These are phyloP conservation scores for Sinocyclocheilus anshuiensis DNA, from an alignment of 2,113 vertebrate genomes.

Conservation along the genomic window DNA sequence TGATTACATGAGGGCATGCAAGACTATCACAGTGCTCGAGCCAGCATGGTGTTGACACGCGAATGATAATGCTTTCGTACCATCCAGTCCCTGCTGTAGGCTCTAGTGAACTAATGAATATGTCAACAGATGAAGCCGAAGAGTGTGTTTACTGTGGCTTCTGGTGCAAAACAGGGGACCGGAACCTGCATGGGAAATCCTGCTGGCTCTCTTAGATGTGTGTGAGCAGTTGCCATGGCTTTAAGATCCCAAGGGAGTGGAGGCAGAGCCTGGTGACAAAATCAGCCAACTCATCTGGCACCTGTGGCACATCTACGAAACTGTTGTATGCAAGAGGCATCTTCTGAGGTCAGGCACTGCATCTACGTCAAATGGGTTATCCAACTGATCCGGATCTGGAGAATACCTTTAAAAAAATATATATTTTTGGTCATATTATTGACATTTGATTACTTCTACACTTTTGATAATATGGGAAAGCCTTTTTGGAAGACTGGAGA, in stretches of 20 bases:
- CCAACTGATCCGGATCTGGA: background rate
- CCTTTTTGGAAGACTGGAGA: background rate
- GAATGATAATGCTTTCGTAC: background rate
- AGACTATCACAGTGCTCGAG: background rate
- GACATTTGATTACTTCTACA: too few species aligned
- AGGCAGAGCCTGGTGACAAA: conserved; percentile 56
- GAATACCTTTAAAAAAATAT: background rate
- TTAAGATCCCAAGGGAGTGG: conserved; percentile 50
- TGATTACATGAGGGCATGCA: background rate
- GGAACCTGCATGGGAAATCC: conserved; percentile 55
- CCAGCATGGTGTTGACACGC: background rate
- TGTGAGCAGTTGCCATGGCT: conserved; percentile 62
- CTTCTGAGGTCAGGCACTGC: background rate
- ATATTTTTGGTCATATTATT: background rate
- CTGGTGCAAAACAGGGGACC: conserved; percentile 48
- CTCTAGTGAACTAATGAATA: conserved; percentile 42
- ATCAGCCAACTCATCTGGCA: conserved; percentile 60
- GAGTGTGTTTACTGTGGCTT: conserved; percentile 49
- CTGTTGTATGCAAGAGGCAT: conserved; percentile 22
- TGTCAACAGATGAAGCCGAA: conserved; percentile 45
- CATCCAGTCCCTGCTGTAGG: background rate
- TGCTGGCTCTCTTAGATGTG: conserved; percentile 58
- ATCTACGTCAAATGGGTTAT: background rate
- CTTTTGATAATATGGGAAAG: background rate
- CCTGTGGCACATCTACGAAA: conserved; percentile 61